A percentile compares a stretch with the other conserved stretches of the same genome.
Evolutionary conservation across 2,888 invertebrate species (phyloP).

Genomic region (Drosophila ezoana): DNA sequence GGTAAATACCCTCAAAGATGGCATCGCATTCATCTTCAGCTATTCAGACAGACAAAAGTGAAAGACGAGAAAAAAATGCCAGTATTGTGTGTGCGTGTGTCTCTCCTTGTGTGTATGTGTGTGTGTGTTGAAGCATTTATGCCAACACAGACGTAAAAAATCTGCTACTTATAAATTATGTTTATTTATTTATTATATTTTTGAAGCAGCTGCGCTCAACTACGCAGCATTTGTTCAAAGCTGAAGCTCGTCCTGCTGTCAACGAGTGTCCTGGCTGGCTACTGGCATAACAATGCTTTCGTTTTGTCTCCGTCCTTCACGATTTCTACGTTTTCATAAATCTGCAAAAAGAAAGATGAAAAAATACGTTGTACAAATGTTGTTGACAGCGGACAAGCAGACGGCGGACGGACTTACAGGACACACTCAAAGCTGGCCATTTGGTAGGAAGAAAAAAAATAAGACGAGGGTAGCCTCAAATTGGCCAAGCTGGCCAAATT

Average conservation of each 20-base stretch:
- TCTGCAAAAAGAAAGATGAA: constrained; percentile 62
- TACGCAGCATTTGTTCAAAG: constrained; percentile 66
- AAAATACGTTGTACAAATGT: constrained; percentile 72
- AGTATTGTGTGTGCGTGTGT: not conserved
- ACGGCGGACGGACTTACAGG: constrained; percentile 16
- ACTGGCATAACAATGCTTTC: constrained; percentile 58
- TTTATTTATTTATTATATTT: constrained; percentile 80
- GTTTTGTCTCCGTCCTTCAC: constrained; percentile 30
- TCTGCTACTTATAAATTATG: constrained; percentile 81
- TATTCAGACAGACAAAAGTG: constrained; percentile 47
- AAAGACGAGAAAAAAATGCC: constrained; percentile 26
- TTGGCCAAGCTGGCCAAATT: constrained; percentile 68
- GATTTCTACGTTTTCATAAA: constrained; percentile 62
- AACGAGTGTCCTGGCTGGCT: constrained; percentile 49
- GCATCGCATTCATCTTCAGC: constrained; percentile 62
- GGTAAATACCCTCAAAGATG: constrained; percentile 65
- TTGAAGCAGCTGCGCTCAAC: constrained; percentile 77
- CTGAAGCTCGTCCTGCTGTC: constrained; percentile 50
- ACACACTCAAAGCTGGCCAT: constrained; percentile 56
- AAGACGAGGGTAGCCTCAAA: constrained; percentile 69
- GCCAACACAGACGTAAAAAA: constrained; percentile 75
- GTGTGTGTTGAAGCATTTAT: constrained; percentile 68
- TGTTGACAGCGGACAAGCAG: constrained; percentile 75
- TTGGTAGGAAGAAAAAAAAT: constrained; percentile 35
- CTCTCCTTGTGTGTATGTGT: not conserved